Percentiles rank a stretch among this genome's conserved stretches.
Evolutionary conservation across 1,140 invertebrate genomes (phyloP).

Genomic region (Penaeus chinensis): DNA sequence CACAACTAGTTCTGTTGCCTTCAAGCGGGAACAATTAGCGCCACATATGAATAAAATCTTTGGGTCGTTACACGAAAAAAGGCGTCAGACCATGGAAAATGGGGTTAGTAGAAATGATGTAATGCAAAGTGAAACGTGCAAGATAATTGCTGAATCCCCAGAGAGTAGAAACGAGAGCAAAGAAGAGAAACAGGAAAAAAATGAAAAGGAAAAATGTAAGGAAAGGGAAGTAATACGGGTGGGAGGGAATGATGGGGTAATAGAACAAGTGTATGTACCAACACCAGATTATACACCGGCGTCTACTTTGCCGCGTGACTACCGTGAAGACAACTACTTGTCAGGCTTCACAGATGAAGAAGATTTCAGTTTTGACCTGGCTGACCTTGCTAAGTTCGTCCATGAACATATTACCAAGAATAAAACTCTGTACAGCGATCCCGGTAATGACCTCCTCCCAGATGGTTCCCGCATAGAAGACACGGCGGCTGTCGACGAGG

Average conservation of each 20-base stretch:
- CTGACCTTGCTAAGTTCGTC: constrained; percentile 55
- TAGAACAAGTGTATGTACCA: constrained; percentile 58
- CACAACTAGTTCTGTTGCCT: constrained; percentile 53
- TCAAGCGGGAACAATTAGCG: constrained; percentile 62
- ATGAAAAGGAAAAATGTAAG: constrained; percentile 36
- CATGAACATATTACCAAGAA: constrained; percentile 49
- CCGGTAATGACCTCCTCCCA: constrained; percentile 10
- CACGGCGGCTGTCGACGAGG: background rate
- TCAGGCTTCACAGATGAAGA: background rate
- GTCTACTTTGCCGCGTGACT: constrained; percentile 52
- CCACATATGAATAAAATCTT: constrained; percentile 64
- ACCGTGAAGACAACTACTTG: background rate
- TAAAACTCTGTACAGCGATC: constrained; percentile 35
- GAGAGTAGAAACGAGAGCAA: background rate
- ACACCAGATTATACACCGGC: constrained; percentile 63
- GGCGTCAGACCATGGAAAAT: background rate
- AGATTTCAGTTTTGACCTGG: constrained; percentile 54
- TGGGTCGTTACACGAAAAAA: constrained; percentile 56
- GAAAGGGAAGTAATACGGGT: constrained; percentile 48
- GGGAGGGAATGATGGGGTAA: constrained; percentile 30
- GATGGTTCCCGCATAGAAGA: background rate
- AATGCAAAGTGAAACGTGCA: background rate
- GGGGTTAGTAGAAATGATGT: background rate
- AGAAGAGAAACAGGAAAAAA: constrained; percentile 31
- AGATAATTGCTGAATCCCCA: too few species aligned